Base-by-base conservation (phyloP, 2,113 vertebrate genomes). In the Oncorhynchus mykiss region DNA sequence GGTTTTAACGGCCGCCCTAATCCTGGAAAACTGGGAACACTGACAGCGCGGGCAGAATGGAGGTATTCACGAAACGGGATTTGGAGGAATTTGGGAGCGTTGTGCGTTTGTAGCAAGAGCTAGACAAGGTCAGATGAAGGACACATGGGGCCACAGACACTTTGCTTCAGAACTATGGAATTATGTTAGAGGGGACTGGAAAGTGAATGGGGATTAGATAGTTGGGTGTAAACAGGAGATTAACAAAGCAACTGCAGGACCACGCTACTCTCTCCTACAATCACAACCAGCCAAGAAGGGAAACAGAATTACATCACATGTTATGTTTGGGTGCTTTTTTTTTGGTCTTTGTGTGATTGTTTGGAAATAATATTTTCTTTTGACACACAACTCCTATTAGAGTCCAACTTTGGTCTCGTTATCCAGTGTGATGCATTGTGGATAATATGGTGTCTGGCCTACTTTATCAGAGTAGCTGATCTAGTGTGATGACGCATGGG, bases 1-100 rank as follows among this genome's bases (percentile, higher is more conserved):
- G 8, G 54, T 73, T 75, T 73, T 75, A 76, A 39, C 69, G 60
- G 70, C 70, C 57, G 62, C 71, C 66, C 78, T 86, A 87, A 91
- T 90, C 86, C 88, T 78, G 59, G 70, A 71, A 78, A 78, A 76
- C 62, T 78, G 73, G 78, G 82, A 75, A 79, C 77, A 72, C 72
- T 76, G 77, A 83, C 74, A 83, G 69, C 22, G 29, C 13, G 60
- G 20, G 16, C 3, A 76, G 70, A 80, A 76, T 29, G 29, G 45
- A 73, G 71, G 70, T 45, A 25, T 49, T 25, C 9, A 14, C 39
- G 1, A 12, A 74, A 68, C 5, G 48, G 74, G n/a, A 78, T 22
- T 5, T 51, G 80, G 48, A 75, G 73, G 14, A 8, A 81, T 31
- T 29, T 60, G 8, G 18, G 67, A 39, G 39, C 54, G 31, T 68